Conservation (phyloP, 2,113 vertebrate species). For the Mormoops blainvillei region DNA sequence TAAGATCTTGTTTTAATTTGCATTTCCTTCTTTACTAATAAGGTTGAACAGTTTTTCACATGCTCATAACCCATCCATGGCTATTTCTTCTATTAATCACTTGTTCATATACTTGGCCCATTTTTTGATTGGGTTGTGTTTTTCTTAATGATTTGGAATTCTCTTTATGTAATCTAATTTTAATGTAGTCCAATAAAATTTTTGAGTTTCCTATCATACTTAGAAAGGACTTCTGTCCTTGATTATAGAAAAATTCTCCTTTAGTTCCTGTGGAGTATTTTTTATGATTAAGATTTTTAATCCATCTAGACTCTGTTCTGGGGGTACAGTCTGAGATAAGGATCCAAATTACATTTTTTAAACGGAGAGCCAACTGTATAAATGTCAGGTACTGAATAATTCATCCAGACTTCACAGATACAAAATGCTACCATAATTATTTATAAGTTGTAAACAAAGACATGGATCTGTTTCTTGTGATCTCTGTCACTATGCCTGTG, state of each 20-base stretch:
- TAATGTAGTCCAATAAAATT: constrained; percentile 1
- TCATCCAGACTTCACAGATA: not conserved
- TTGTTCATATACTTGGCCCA: not conserved
- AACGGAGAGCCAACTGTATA: not conserved
- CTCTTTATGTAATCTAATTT: not conserved
- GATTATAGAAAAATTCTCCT: not conserved
- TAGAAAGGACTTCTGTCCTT: not conserved
- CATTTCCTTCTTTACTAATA: not conserved
- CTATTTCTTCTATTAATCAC: not conserved
- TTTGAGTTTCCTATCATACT: not conserved
- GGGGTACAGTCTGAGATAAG: not conserved
- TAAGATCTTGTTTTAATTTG: not conserved
- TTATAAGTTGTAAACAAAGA: not conserved
- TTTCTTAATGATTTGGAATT: not conserved
- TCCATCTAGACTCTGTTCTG: not conserved
- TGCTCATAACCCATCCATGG: not conserved
- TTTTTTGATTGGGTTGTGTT: not conserved
- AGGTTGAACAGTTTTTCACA: not conserved
- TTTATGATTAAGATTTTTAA: not conserved
- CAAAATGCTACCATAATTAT: not conserved
- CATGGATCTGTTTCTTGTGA: not conserved
- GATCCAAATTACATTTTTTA: not conserved
- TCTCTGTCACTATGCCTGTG: not conserved
- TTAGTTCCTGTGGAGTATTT: not conserved
- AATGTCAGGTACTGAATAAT: not conserved